Evolutionary conservation across 2,797 vertebrate species (phyloP), one percentile per base, ranked within the genome.

Genomic region (Lagodon rhomboides): DNA sequence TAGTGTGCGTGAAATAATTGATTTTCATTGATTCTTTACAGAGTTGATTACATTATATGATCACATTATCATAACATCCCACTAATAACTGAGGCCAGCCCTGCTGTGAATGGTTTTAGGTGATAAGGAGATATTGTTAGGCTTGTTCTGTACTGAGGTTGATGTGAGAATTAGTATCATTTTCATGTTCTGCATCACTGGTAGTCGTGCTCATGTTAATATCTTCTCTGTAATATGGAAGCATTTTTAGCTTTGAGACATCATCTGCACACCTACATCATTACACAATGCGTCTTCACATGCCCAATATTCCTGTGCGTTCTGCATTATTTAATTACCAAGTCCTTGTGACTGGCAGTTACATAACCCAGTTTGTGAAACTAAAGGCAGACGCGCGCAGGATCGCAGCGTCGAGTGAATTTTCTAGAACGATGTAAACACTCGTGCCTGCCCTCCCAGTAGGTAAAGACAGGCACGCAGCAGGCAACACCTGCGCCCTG

Each of bases 401-500:
- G 12, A 59, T 25, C 41, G 58, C 38, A 0, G 53, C 11, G 50
- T 49, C 0, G 22, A 38, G 23, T 49, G 66, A 38, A 53, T 76
- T 66, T 86, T 78, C 58, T 62, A 70, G 73, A 85, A 54, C 43
- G 55, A 30, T 41, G 82, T 90, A 83, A 91, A 90, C 82, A 82
- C 51, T 16, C 0, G 23, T 41, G 77, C 12, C 20, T 59, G 30
- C 71, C 71, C 62, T 77, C 78, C 77, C 75, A 46, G 73, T 70
- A 77, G 75, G 73, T 77, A 18, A 77, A 65, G 70, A 65, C 81
- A 59, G 69, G 51, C 60, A 85, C 16, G 34, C 84, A 73, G 68
- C 41, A 67, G 75, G 79, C 71, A 53, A 73, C 88, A 92, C 92
- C 91, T 93, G 87, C 60, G 47, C 82, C 61, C 55, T 69, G 80